Evolutionary conservation across 2,888 invertebrate genomes (phyloP).

Genomic region (Drosophila subquinaria): DNA sequence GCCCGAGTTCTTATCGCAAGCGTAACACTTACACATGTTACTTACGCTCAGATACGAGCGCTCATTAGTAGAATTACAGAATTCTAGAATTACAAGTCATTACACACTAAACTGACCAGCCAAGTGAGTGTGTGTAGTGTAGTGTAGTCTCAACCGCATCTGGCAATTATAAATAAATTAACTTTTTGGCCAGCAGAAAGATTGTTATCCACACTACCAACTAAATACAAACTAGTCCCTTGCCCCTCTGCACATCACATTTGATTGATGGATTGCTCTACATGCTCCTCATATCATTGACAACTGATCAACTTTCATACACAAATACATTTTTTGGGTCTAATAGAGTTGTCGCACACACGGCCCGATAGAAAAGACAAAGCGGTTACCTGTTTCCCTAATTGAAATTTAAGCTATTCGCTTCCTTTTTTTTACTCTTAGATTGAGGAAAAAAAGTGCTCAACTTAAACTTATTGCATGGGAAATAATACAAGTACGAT

Average conservation of each 20-base stretch:
- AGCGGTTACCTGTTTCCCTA: slow-evolving; percentile 8
- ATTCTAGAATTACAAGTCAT: slow-evolving; percentile 84
- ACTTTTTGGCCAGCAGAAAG: slow-evolving; percentile 69
- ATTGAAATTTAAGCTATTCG: slow-evolving; percentile 25
- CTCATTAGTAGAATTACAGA: slow-evolving; percentile 83
- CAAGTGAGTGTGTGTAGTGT: slow-evolving; percentile 11
- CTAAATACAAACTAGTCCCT: slow-evolving; percentile 29
- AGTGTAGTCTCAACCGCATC: slow-evolving; percentile 22
- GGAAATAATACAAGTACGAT: too few species aligned
- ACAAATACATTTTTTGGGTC: background rate
- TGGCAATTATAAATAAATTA: slow-evolving; percentile 81
- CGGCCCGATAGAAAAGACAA: background rate
- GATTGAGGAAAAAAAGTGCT: too few species aligned
- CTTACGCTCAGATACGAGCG: slow-evolving; percentile 30
- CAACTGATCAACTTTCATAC: slow-evolving; percentile 57
- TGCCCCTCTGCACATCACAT: slow-evolving; percentile 38
- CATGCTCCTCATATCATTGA: slow-evolving; percentile 68
- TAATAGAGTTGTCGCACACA: slow-evolving; percentile 49
- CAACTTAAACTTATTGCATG: too few species aligned
- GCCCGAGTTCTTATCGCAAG: slow-evolving; percentile 71
- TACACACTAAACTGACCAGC: slow-evolving; percentile 58
- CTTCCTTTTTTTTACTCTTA: background rate
- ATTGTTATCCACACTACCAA: slow-evolving; percentile 62
- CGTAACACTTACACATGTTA: slow-evolving; percentile 67
- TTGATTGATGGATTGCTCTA: slow-evolving; percentile 76